Evolutionary conservation across 2,113 vertebrate species (phyloP).

Genomic region (Taurulus bubalis): DNA sequence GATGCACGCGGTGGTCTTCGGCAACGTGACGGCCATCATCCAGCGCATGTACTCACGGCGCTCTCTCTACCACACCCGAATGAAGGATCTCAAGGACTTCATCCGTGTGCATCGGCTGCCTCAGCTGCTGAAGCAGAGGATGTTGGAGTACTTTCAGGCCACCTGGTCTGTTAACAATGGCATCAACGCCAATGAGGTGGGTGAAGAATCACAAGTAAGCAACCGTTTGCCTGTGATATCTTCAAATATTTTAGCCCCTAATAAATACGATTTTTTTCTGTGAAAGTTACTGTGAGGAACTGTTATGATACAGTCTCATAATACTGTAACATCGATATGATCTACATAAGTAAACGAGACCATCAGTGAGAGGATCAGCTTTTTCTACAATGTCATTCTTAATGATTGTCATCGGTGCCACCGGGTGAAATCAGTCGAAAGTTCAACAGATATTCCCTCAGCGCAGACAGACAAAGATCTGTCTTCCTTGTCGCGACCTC

Average conservation of each 20-base stretch:
- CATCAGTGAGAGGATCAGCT: not conserved
- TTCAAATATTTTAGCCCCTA: not conserved
- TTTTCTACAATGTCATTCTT: not conserved
- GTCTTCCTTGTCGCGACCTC: not conserved
- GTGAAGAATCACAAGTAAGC: slow-evolving; percentile 10
- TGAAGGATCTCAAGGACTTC: slow-evolving; percentile 98
- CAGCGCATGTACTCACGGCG: slow-evolving; percentile 98
- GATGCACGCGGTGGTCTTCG: slow-evolving; percentile 98
- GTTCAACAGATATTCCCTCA: not conserved
- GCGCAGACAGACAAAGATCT: not conserved
- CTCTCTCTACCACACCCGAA: slow-evolving; percentile 95
- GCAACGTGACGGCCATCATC: slow-evolving; percentile 97
- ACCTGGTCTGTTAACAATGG: slow-evolving; percentile 98
- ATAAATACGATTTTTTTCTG: not conserved
- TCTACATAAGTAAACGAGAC: not conserved
- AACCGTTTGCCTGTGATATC: not conserved
- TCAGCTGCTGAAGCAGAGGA: slow-evolving; percentile 94
- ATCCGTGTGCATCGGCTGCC: slow-evolving; percentile 94
- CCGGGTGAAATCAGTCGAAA: not conserved
- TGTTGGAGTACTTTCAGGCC: slow-evolving; percentile 98
- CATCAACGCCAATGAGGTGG: slow-evolving; percentile 95
- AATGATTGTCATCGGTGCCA: not conserved
- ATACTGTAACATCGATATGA: not conserved
- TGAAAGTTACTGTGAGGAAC: not conserved
- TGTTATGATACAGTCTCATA: not conserved